Conservation (phyloP, 2,113 vertebrate genomes). For the Emydura subglobosa region DNA sequence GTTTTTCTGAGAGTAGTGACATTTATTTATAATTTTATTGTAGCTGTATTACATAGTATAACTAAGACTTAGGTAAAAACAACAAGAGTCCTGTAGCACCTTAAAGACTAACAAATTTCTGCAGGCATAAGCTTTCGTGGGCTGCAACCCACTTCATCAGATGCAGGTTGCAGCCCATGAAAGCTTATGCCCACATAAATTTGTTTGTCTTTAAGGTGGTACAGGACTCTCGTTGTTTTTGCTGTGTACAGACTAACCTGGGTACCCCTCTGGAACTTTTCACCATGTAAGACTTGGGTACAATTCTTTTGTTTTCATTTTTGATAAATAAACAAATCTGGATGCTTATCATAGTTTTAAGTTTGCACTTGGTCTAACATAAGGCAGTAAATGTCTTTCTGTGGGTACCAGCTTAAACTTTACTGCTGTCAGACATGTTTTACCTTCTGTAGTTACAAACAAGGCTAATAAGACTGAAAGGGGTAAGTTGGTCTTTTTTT, state of each 20-base stretch:
- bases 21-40: background rate
- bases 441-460: background rate
- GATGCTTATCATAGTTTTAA: rapidly evolving
- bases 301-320: background rate
- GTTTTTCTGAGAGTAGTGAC: background rate
- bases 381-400: background rate
- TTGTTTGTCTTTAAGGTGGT: too few relatives aligned
- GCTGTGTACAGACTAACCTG: too few relatives aligned
- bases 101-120: too few relatives aligned
- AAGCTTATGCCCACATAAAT: too few relatives aligned
- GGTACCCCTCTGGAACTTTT: too few relatives aligned
- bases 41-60: background rate
- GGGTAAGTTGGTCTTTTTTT: background rate
- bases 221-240: too few relatives aligned
- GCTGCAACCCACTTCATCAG: too few relatives aligned
- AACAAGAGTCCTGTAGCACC: too few relatives aligned
- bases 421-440: background rate
- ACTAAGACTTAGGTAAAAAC: background rate
- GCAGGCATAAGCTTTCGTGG: too few relatives aligned
- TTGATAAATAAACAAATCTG: background rate
- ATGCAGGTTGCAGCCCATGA: too few relatives aligned
- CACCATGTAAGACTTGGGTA: background rate
- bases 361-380: background rate
- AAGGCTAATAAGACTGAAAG: background rate
- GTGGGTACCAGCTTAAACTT: background rate